Conservation (phyloP, 2,113 vertebrate species). For the Ginglymostoma cirratum region DNA sequence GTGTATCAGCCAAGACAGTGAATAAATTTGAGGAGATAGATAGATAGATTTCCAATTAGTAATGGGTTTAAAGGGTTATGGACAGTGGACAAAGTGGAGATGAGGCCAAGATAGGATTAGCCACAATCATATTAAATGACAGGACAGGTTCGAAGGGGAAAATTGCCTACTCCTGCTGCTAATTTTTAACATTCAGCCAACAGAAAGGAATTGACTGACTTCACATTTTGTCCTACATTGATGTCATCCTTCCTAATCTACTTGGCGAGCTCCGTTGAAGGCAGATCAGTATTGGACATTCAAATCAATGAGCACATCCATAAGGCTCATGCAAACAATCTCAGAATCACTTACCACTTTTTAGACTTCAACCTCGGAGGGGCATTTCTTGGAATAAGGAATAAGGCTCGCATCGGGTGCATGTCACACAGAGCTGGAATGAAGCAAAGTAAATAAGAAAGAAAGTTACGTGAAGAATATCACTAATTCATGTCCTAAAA, state of each 20-base stretch:
- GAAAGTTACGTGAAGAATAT: background rate
- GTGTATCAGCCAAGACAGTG: background rate
- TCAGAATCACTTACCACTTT: conserved; percentile 68
- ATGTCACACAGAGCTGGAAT: conserved; percentile 77
- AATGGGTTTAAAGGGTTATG: too few relatives aligned
- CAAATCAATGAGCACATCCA: background rate
- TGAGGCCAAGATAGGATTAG: too few relatives aligned
- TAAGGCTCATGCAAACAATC: background rate
- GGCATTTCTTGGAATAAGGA: conserved; percentile 82
- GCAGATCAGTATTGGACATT: background rate
- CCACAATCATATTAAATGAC: too few relatives aligned
- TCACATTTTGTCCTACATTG: too few relatives aligned
- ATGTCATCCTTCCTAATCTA: background rate
- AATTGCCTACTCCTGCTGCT: too few relatives aligned
- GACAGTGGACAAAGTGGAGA: too few relatives aligned
- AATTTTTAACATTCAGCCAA: too few relatives aligned
- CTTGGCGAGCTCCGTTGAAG: background rate
- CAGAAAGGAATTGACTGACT: background rate
- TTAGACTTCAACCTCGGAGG: conserved; percentile 86
- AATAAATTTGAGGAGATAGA: too few relatives aligned
- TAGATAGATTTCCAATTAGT: too few relatives aligned
- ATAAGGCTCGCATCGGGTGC: conserved; percentile 87
- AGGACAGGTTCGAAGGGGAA: too few relatives aligned
- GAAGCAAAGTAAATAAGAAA: background rate
- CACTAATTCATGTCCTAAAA: conserved; percentile 31